Percentiles rank a stretch among this genome's conserved stretches.
Conservation (phyloP, 2,113 vertebrate species). For the Naja naja region DNA sequence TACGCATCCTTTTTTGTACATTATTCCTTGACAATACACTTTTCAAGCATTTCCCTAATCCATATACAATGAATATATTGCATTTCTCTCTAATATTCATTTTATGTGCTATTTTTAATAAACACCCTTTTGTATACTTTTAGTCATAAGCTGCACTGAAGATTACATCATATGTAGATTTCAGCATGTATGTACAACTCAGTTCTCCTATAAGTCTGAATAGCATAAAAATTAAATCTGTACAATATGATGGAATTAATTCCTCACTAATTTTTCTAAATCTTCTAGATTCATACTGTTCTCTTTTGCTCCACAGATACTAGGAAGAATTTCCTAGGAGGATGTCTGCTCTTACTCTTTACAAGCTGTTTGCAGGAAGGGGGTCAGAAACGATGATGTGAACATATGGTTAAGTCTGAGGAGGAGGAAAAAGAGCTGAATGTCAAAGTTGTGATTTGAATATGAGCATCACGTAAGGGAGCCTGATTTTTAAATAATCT, state of each 20-base stretch:
- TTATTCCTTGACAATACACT: neutral
- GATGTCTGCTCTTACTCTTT: neutral
- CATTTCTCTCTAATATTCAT: neutral
- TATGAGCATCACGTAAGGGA: neutral
- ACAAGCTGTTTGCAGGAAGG: neutral
- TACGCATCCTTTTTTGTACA: neutral
- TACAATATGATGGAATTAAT: neutral
- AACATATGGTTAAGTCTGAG: neutral
- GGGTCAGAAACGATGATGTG: neutral
- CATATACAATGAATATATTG: neutral
- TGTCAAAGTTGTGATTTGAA: neutral
- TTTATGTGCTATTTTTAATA: neutral
- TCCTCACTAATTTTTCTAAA: neutral
- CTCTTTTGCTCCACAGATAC: neutral
- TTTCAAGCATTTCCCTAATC: neutral
- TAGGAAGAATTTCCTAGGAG: neutral
- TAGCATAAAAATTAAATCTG: neutral
- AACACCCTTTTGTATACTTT: neutral
- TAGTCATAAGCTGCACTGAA: neutral
- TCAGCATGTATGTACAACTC: neutral
- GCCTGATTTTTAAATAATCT: slow-evolving; percentile 2
- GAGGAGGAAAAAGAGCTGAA: neutral
- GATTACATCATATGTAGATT: neutral
- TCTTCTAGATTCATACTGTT: neutral
- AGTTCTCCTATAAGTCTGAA: neutral